These are phyloP conservation scores for Hippopotamyrus pictus DNA, from an alignment of 2,797 vertebrate species.

Conservation along the genomic window DNA sequence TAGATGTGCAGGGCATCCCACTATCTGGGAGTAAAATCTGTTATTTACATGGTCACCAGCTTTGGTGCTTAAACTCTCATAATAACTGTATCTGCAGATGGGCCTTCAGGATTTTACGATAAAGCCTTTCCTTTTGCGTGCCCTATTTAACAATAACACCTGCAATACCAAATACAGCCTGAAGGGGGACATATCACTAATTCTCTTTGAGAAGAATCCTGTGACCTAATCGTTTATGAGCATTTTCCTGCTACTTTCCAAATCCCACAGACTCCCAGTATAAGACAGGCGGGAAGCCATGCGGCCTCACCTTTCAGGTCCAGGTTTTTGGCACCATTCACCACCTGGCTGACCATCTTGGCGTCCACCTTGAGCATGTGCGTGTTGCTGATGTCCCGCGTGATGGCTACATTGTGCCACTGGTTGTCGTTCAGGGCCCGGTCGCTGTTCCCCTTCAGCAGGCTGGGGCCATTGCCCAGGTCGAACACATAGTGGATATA, in stretches of 20 bases:
- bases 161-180: neutral
- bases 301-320: slow-evolving; percentile 80
- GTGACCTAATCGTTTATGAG: neutral
- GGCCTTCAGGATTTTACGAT: neutral
- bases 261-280: neutral
- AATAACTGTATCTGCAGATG: neutral
- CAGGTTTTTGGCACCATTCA: slow-evolving; percentile 95
- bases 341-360: slow-evolving; percentile 91
- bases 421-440: slow-evolving; percentile 89
- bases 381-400: slow-evolving; percentile 84
- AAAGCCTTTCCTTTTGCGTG: neutral
- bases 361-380: slow-evolving; percentile 92
- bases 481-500: slow-evolving; percentile 98
- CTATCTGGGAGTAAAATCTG: neutral
- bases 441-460: slow-evolving; percentile 93
- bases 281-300: neutral
- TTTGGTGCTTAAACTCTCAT: neutral
- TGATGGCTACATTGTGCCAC: slow-evolving; percentile 95
- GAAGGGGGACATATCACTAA: neutral
- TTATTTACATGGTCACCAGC: neutral
- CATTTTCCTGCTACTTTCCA: neutral
- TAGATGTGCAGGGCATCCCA: neutral
- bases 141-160: neutral
- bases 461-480: slow-evolving; percentile 89
- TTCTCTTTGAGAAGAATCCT: neutral